Evolutionary conservation across 2,797 vertebrate genomes (phyloP).

Genomic region (Bufotes viridis): DNA sequence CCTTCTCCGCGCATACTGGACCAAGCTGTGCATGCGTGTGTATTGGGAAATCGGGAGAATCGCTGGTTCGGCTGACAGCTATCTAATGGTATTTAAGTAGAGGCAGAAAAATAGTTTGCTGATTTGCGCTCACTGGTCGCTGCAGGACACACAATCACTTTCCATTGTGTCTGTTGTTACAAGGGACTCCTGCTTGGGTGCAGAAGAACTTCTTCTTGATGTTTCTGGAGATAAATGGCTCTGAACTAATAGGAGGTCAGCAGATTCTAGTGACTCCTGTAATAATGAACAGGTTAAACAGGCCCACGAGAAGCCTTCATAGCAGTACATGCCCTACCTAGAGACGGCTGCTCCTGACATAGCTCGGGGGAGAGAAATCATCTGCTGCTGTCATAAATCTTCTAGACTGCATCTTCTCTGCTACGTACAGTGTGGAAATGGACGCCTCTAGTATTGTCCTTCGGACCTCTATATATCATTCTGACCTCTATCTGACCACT

Average conservation of each 20-base stretch:
- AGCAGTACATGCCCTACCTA: no score
- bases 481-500: no score
- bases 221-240: not conserved
- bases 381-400: not conserved
- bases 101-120: no score
- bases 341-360: not conserved
- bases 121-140: not conserved
- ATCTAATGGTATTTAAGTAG: no score
- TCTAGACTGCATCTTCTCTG: not conserved
- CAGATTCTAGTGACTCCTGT: not conserved
- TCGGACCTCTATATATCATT: no score
- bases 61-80: no score
- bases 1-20: no score
- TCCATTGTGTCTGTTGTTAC: not conserved
- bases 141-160: not conserved
- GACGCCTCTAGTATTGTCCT: not conserved
- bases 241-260: not conserved
- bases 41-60: no score
- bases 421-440: not conserved
- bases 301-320: not conserved
- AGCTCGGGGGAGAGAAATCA: not conserved
- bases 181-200: not conserved
- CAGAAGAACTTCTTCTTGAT: not conserved
- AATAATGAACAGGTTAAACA: constrained; percentile 11
- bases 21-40: no score